Percentiles rank a stretch among this genome's conserved stretches.
Evolutionary conservation across 2,797 vertebrate genomes (phyloP).

Genomic region (Gastrophryne carolinensis): DNA sequence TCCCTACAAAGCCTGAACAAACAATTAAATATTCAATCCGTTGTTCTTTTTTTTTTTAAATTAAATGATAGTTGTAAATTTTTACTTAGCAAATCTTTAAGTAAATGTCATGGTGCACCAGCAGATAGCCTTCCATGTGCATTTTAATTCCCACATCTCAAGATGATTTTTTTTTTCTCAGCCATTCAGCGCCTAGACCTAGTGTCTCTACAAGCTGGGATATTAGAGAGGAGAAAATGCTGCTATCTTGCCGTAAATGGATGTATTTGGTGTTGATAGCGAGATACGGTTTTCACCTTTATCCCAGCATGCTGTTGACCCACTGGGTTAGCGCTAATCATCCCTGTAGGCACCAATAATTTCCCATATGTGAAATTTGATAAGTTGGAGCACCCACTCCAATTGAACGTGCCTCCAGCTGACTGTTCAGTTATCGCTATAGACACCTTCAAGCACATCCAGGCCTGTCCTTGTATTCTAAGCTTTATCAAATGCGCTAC

Average conservation of each 20-base stretch:
- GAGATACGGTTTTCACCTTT: constrained; percentile 88
- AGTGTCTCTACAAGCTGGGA: constrained; percentile 75
- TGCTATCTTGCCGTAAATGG: constrained; percentile 85
- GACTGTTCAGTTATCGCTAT: constrained; percentile 88
- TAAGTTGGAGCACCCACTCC: constrained; percentile 95
- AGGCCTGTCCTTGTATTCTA: constrained; percentile 80
- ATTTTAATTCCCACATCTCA: constrained; percentile 71
- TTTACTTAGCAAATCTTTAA: constrained; percentile 62
- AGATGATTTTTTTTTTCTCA: constrained; percentile 66
- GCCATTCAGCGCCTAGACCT: constrained; percentile 71
- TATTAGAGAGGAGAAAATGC: constrained; percentile 62
- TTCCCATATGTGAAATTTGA: constrained; percentile 95
- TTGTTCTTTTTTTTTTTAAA: background rate
- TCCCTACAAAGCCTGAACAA: background rate
- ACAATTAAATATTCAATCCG: background rate
- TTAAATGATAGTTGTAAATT: constrained; percentile 2
- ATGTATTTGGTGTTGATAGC: constrained; percentile 90
- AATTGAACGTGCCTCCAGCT: constrained; percentile 83
- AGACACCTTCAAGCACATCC: constrained; percentile 89
- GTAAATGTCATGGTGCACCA: constrained; percentile 72
- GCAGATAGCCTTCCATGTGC: constrained; percentile 71
- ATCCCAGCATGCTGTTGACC: constrained; percentile 94
- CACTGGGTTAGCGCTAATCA: constrained; percentile 88
- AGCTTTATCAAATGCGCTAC: constrained; percentile 90
- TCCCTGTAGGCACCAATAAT: constrained; percentile 94